Conservation (phyloP, 2,888 invertebrate genomes). For the Gari tellinella region DNA sequence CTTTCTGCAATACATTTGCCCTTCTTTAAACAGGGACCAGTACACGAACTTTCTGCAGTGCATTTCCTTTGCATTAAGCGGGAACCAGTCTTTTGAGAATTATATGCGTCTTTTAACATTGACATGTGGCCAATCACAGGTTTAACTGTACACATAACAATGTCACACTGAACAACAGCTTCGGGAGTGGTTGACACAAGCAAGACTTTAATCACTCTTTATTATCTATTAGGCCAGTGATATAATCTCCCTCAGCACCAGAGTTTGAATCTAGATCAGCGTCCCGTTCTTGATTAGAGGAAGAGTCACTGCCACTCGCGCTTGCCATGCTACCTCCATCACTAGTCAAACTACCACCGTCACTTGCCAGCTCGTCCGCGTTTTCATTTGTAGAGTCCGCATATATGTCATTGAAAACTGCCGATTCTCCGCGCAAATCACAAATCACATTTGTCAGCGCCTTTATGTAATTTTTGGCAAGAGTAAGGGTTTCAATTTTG, state of each 20-base stretch:
- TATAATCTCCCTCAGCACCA: slow-evolving; percentile 49
- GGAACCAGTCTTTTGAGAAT: too few relatives aligned
- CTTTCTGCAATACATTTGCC: too few relatives aligned
- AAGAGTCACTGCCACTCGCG: slow-evolving; percentile 52
- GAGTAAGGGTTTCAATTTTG: slow-evolving; percentile 94
- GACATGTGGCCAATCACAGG: too few relatives aligned
- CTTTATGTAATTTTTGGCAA: slow-evolving; percentile 96
- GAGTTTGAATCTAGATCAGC: slow-evolving; percentile 57
- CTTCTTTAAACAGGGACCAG: too few relatives aligned
- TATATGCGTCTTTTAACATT: too few relatives aligned
- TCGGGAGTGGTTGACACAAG: too few relatives aligned
- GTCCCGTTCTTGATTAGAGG: slow-evolving; percentile 47
- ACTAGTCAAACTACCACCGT: slow-evolving; percentile 35
- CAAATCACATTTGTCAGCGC: slow-evolving; percentile 94
- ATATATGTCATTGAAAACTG: slow-evolving; percentile 86
- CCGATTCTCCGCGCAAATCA: slow-evolving; percentile 90
- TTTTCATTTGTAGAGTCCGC: slow-evolving; percentile 15
- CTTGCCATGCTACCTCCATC: slow-evolving; percentile 40
- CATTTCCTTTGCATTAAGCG: too few relatives aligned
- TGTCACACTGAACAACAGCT: too few relatives aligned
- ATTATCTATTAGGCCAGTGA: too few relatives aligned
- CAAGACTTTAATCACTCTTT: too few relatives aligned
- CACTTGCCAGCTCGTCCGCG: slow-evolving; percentile 13
- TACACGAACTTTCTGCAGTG: too few relatives aligned
- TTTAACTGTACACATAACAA: too few relatives aligned